Evolutionary conservation across 2,888 invertebrate species (phyloP).

Genomic region (Tinea trinotella): DNA sequence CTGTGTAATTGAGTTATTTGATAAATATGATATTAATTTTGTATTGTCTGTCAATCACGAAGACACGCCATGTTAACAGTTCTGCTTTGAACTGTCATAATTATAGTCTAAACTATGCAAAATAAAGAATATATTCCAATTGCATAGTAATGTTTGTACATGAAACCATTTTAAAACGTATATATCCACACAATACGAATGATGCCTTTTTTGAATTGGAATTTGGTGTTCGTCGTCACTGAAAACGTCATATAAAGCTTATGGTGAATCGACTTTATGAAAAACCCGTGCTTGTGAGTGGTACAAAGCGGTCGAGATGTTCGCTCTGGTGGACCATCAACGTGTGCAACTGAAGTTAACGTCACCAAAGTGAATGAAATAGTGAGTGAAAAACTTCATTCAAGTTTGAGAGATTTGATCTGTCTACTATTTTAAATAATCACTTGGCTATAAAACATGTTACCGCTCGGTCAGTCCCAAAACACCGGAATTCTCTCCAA

Average conservation of each 20-base stretch:
- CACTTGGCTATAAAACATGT: conserved; percentile 25
- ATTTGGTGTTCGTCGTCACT: conserved; percentile 26
- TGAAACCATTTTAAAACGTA: too few relatives aligned
- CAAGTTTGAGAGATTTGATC: conserved; percentile 19
- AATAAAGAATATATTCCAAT: too few relatives aligned
- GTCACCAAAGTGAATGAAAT: conserved; percentile 16
- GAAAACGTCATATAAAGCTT: conserved; percentile 25
- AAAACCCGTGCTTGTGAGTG: conserved; percentile 22
- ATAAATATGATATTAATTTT: too few relatives aligned
- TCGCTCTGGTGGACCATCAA: conserved; percentile 24
- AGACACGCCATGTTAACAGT: too few relatives aligned
- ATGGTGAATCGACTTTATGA: conserved; percentile 23
- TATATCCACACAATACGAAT: too few relatives aligned
- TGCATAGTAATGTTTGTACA: too few relatives aligned
- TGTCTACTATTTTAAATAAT: conserved; percentile 24
- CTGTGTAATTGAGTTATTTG: too few relatives aligned
- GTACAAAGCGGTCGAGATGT: conserved; percentile 24
- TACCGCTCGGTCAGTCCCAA: conserved; percentile 26
- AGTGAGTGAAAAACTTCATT: conserved; percentile 13
- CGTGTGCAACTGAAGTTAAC: too few relatives aligned
- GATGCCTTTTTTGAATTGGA: too few relatives aligned
- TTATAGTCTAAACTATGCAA: too few relatives aligned
- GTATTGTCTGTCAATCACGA: too few relatives aligned
- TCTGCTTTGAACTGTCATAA: too few relatives aligned
- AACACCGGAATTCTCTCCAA: conserved; percentile 25